Base-by-base conservation (phyloP, 2,797 vertebrate genomes). In the Peromyscus attwateri region DNA sequence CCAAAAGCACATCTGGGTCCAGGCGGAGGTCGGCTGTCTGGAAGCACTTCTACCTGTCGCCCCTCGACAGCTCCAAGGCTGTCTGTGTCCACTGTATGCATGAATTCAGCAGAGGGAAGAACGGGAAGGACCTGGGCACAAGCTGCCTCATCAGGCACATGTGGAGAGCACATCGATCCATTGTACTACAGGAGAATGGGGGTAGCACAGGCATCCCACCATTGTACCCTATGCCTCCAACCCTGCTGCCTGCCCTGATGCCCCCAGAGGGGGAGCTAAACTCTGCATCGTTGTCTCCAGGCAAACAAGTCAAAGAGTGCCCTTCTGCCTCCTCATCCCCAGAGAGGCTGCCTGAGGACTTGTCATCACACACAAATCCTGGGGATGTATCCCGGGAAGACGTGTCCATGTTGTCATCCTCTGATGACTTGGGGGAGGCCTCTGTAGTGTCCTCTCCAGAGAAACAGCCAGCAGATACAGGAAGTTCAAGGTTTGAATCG, bases 11-110 rank as follows among this genome's bases (percentile, higher is more conserved):
- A 16, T 99, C 99, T 0, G 99, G 99, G 97, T 99, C 99, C 76
- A 99, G 99, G 49, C 99, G 99, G 96, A 98, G 99, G 94, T 99
- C 99, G 1, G 99, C 99, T 29, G 99, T 99, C 40, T 99, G 99
- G 99, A 99, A 99, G 98, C 99, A 99, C 98, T 99, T 99, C 97
- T 99, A 99, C 98, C 98, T 99, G 97, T 99, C 99, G 0, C 99
- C 99, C 64, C 98, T 99, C 70, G 99, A 99, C 98, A 99, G 98
- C 98, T 99, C 99, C 96, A 99, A 99, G 99, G 99, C 99, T 9
- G 99, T 99, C 55, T 99, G 99, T 75, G 99, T 99, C 97, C 99
- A 99, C 96, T 99, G 99, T 98, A 99, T 99, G 99, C 99, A 99
- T 94, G 99, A 99, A 98, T 99, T 99, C 98, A 99, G 99, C 97